These are phyloP conservation scores for Drosophila anomalata DNA, from an alignment of 2,888 invertebrate genomes.

Conservation along the genomic window DNA sequence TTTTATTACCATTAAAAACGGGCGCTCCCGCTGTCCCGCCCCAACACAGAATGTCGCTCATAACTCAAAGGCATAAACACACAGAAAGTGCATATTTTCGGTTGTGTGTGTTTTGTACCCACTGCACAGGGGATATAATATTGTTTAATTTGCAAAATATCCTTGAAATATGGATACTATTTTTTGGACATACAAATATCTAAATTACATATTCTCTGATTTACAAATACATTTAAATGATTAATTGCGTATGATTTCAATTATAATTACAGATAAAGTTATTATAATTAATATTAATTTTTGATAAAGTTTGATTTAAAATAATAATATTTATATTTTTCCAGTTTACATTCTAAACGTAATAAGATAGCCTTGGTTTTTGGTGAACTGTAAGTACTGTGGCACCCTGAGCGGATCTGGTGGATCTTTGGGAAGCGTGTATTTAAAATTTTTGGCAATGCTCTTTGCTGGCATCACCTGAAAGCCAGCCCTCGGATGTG, in stretches of 20 bases:
- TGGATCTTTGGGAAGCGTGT: constrained; percentile 43
- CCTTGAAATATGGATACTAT: background rate
- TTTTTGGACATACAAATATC: background rate
- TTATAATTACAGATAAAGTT: no score
- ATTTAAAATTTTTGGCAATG: constrained; percentile 76
- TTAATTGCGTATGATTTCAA: no score
- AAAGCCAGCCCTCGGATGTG: constrained; percentile 48
- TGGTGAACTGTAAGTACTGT: background rate
- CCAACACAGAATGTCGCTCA: constrained; percentile 69
- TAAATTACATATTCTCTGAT: no score
- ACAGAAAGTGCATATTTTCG: constrained; percentile 22
- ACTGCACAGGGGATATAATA: constrained; percentile 9
- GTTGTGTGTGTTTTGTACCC: background rate
- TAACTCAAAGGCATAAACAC: constrained; percentile 74
- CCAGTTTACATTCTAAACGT: background rate
- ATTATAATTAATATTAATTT: no score
- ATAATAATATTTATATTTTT: background rate
- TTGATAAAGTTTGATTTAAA: background rate
- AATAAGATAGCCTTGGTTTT: background rate
- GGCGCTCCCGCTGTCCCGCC: constrained; percentile 36
- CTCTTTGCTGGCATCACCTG: constrained; percentile 77
- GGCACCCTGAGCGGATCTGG: constrained; percentile 40
- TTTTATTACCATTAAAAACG: constrained; percentile 76
- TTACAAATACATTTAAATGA: background rate
- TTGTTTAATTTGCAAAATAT: background rate